Base-by-base conservation (phyloP, 2,797 vertebrate genomes). In the Acanthornis magna region DNA sequence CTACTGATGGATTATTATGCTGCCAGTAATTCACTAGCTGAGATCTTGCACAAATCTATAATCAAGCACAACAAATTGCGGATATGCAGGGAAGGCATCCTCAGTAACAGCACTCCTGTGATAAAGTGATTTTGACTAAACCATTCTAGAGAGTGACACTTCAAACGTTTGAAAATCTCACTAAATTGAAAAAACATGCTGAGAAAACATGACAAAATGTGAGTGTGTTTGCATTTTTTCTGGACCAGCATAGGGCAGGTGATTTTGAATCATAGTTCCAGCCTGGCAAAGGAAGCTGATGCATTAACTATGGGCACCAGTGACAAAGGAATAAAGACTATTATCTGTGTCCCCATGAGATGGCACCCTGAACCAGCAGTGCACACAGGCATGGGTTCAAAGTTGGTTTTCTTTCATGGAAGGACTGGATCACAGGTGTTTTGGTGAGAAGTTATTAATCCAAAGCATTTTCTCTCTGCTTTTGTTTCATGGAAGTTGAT, bases 301-400 rank as follows among this genome's bases (percentile, higher is more conserved):
- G 54, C 57, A 50, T 29, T 55, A 60, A 71, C 17, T 60, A 23
- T 3, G 1, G n/a, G 40, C 29, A 62, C 14, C 18, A 25, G 30
- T 20, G 54, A 58, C 34, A 54, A 84, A 91, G 68, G 42, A 45
- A 45, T 38, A 20, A 84, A 43, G 5, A 12, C 4, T 62, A 27
- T 76, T 65, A 38, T 42, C 23, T 55, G 27, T 88, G 62, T 89
- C 45, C 72, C 82, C 85, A 63, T 80, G 82, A 92, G 89, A 32
- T 83, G 85, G 89, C 91, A 92, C 61, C 61, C 68, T 93, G 87
- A 85, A 72, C 68, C 30, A 89, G 76, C 54, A 77, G 57, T 65
- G 57, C 72, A 57, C 30, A 20, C 10, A 32, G 17, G 17, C 14
- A n/a, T 38, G 17, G 8, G 30, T 43, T 85, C 23, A 40, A 53